Evolutionary conservation across 2,797 vertebrate genomes (phyloP), one percentile per base, ranked within the genome.

Genomic region (Euthynnus affinis): DNA sequence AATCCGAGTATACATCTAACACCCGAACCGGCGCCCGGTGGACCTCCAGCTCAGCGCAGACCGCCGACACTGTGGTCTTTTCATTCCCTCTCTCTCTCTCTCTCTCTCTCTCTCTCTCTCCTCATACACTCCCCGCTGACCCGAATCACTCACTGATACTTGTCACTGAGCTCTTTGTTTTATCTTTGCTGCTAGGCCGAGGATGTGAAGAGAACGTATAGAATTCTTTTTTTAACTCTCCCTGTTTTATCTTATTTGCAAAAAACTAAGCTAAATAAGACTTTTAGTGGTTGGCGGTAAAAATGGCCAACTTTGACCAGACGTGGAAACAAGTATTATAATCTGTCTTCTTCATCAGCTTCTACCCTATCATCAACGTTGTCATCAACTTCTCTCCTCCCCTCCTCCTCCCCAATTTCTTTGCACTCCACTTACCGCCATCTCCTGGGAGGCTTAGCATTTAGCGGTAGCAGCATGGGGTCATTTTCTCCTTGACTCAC

Each of bases 91-190:
- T 49, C 0, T n/a, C 64, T 68, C 83, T 84, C 79, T 82, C n/a
- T n/a, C n/a, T n/a, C n/a, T n/a, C n/a, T 86, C 81, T 53, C 71
- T 81, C 61, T 49, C 0, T n/a, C 64, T 68, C 83, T 84, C 79
- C 81, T 75, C 61, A 88, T 74, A 42, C 80, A 83, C 84, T 88
- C 82, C 76, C 70, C 44, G 20, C 79, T 80, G 87, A 84, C 79
- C 81, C 3, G 1, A 81, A 70, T 85, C 74, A 64, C 82, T 87
- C 72, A 78, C 80, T 81, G 80, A 82, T 78, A 9, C 78, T 88
- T 80, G 85, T 92, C 89, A 90, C 86, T 82, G 84, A 85, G 81
- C 81, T 81, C 79, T 87, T 89, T 91, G 88, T 91, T 90, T 85
- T 65, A 69, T 76, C 64, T 76, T 61, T 71, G 80, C 84, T 52